Percentiles rank a stretch among this genome's conserved stretches.
These are phyloP conservation scores for Trigoniulus corallinus DNA, from an alignment of 1,140 invertebrate species.

Conservation along the genomic window DNA sequence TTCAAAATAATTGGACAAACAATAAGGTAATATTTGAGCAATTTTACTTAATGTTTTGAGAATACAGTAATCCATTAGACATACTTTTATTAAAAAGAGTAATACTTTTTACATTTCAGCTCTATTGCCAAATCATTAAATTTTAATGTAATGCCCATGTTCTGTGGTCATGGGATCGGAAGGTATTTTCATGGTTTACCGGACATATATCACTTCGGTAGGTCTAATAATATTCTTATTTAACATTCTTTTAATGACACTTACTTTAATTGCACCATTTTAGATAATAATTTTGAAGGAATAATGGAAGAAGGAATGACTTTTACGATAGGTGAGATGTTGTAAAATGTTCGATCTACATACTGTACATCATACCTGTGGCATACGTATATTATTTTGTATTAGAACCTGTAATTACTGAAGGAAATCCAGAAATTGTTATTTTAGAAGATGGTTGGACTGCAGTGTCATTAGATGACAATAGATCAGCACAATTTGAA, in stretches of 20 bases:
- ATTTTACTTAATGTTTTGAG: no score
- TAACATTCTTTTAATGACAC: no score
- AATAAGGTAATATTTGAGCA: conserved; percentile 13
- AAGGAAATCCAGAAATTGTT: conserved; percentile 46
- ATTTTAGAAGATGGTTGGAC: conserved; percentile 80
- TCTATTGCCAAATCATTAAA: conserved; percentile 38
- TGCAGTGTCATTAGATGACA: conserved; percentile 52
- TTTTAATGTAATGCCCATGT: conserved; percentile 52
- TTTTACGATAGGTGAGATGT: conserved; percentile 58
- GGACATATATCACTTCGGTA: conserved; percentile 54
- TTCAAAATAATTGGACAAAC: conserved; percentile 56
- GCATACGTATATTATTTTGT: neutral
- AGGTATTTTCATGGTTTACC: conserved; percentile 80
- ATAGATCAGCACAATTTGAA: conserved; percentile 74
- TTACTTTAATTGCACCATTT: no score
- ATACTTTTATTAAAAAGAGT: no score
- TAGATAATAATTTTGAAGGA: conserved; percentile 50
- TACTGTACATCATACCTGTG: conserved; percentile 7
- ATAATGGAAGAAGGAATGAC: conserved; percentile 73
- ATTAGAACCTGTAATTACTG: conserved; percentile 61
- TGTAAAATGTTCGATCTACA: no score
- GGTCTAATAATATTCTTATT: conserved; percentile 6
- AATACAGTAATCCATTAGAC: no score
- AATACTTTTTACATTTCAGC: no score
- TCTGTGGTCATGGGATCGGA: conserved; percentile 86